Base-by-base conservation (phyloP, 2,888 invertebrate species). In the Monochamus alternatus region DNA sequence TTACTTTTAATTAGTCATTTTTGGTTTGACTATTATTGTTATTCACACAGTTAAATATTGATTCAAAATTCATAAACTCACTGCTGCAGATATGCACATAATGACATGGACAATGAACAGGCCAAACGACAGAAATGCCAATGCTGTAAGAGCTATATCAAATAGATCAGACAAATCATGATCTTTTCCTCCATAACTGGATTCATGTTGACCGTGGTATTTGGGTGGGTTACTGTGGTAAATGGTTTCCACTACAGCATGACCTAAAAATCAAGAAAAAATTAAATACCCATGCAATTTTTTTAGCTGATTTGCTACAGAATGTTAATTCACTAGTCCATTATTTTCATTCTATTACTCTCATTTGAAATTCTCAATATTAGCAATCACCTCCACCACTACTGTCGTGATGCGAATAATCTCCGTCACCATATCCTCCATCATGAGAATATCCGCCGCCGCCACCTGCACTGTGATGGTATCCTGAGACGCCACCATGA, bases 111-210 rank as follows among this genome's bases (percentile, higher is more conserved):
- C 90, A 12, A 95, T 90, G 82, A 96, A 96, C 90, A 95, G 92
- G 44, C 95, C 95, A 83, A 96, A 96, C 0, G 95, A 94, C 9
- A 96, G 87, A 85, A 94, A 96, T 0, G 96, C 96, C 52, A 96
- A 90, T 0, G 95, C 95, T 0, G 96, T 96, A 32, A 96, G 89
- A 0, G 95, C 95, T 76, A 96, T 93, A 77, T 96, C 95, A 82
- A 95, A 95, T 55, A 96, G 91, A 82, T 96, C 94, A 9, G 92
- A 92, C 32, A 95, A 87, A 0, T 93, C 92, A 31, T 95, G 90
- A 8, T 93, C 93, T 77, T 92, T 87, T 59, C 85, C 84, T 38
- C 83, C 78, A 60, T 85, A 77, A 32, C 84, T 83, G 4, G 83
- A 82, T n/a, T 82, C 81, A 38, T 86, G 83, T 76, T 89, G 86